Evolutionary conservation across 2,797 vertebrate species (phyloP).

Genomic region (Gadopsis bispinosus): DNA sequence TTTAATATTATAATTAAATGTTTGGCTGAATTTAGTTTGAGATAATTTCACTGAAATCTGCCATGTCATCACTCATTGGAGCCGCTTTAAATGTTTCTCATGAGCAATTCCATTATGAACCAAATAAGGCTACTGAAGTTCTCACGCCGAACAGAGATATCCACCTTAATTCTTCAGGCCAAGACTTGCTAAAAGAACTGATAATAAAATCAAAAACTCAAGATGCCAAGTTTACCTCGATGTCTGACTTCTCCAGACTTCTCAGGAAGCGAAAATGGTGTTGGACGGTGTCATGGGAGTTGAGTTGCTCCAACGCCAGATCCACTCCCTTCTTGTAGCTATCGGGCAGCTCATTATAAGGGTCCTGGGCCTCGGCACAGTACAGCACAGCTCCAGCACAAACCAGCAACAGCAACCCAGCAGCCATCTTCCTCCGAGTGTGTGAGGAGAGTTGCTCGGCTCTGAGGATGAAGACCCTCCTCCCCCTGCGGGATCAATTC

Average conservation of each 20-base stretch:
- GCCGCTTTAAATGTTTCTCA: background rate
- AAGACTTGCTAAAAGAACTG: background rate
- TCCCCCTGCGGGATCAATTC: constrained; percentile 16
- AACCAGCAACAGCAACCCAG: constrained; percentile 66
- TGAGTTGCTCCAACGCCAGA: constrained; percentile 69
- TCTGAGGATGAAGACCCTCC: constrained; percentile 36
- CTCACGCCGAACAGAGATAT: background rate
- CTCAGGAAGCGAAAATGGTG: constrained; percentile 79
- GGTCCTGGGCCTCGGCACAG: constrained; percentile 56
- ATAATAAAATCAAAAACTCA: background rate
- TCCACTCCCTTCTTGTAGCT: constrained; percentile 77
- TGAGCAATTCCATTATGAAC: background rate
- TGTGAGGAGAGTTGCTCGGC: constrained; percentile 24
- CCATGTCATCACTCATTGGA: background rate
- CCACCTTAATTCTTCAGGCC: background rate
- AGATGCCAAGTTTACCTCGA: constrained; percentile 67
- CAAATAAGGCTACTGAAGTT: background rate
- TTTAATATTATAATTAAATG: background rate
- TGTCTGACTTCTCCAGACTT: constrained; percentile 59
- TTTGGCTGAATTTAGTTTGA: background rate
- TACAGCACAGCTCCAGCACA: constrained; percentile 59
- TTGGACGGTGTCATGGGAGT: constrained; percentile 41
- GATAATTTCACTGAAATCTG: background rate
- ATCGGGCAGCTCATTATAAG: constrained; percentile 59
- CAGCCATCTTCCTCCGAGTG: constrained; percentile 75